Evolutionary conservation across 1,140 invertebrate species (phyloP).

Genomic region (Microplitis mediator): DNA sequence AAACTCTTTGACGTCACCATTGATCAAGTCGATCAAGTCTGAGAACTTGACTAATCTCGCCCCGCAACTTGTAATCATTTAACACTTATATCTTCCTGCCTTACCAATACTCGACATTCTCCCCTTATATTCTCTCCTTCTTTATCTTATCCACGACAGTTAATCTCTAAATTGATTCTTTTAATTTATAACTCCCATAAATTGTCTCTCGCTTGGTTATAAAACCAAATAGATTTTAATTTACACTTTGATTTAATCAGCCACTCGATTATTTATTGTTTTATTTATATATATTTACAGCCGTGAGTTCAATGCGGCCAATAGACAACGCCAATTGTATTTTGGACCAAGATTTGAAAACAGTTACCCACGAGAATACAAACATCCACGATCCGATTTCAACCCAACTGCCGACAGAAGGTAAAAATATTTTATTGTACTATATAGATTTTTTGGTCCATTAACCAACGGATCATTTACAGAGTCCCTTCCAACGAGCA

Average conservation of each 20-base stretch:
- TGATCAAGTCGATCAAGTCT: slow-evolving; percentile 25
- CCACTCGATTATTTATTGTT: slow-evolving; percentile 21
- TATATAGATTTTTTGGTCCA: too few species aligned
- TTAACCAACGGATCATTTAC: slow-evolving; percentile 39
- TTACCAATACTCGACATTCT: not conserved
- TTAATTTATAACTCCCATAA: not conserved
- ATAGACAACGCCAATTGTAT: slow-evolving; percentile 86
- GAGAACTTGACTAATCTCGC: slow-evolving; percentile 15
- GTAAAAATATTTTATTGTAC: slow-evolving; percentile 58
- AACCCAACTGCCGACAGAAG: slow-evolving; percentile 76
- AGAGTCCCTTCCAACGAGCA: slow-evolving; percentile 74
- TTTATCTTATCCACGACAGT: not conserved
- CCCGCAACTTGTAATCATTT: slow-evolving; percentile 10
- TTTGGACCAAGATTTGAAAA: slow-evolving; percentile 86
- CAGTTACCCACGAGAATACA: slow-evolving; percentile 79
- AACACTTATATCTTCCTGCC: slow-evolving; percentile 21
- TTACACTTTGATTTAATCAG: not conserved
- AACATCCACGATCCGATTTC: slow-evolving; percentile 75
- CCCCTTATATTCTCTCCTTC: not conserved
- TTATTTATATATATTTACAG: slow-evolving; percentile 58
- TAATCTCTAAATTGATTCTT: not conserved
- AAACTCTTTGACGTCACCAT: slow-evolving; percentile 16
- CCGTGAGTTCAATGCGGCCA: slow-evolving; percentile 83
- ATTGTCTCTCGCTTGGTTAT: not conserved
- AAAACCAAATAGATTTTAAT: not conserved